A percentile compares a stretch with the other conserved stretches of the same genome.
Evolutionary conservation across 2,113 vertebrate species (phyloP).

Genomic region (Lasiurus cinereus): DNA sequence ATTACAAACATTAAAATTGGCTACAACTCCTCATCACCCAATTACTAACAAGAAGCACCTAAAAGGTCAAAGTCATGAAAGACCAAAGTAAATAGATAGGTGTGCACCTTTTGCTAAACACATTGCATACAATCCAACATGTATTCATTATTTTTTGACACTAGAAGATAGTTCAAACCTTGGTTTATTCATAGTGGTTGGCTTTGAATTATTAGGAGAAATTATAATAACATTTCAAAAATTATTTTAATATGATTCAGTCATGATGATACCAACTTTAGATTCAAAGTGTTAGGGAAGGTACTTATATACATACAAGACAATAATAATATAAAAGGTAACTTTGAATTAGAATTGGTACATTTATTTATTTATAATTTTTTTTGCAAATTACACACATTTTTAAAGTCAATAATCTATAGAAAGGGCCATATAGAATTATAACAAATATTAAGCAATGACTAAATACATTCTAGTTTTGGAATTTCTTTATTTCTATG

Average conservation of each 20-base stretch:
- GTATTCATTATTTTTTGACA: constrained; percentile 50
- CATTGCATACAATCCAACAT: not conserved
- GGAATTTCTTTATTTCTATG: constrained; percentile 31
- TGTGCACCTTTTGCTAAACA: constrained; percentile 71
- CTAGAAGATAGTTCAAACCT: not conserved
- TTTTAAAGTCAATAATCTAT: not conserved
- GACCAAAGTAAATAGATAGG: constrained; percentile 65
- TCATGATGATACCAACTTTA: constrained; percentile 14
- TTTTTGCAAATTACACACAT: not conserved
- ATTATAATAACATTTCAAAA: constrained; percentile 42
- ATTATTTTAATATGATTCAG: constrained; percentile 47
- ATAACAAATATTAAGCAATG: not conserved
- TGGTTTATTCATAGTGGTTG: constrained; percentile 30
- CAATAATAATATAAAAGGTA: not conserved
- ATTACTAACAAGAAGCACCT: constrained; percentile 68
- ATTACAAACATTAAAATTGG: constrained; percentile 78
- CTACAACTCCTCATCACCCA: constrained; percentile 71
- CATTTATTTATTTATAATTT: not conserved
- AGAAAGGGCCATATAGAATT: not conserved
- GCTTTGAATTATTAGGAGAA: constrained; percentile 60
- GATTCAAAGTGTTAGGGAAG: not conserved
- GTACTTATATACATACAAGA: not conserved
- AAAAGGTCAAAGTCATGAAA: constrained; percentile 65
- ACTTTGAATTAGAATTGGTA: not conserved
- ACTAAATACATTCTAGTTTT: not conserved